Base-by-base conservation (phyloP, 2,113 vertebrate genomes). In the Rhea pennata region DNA sequence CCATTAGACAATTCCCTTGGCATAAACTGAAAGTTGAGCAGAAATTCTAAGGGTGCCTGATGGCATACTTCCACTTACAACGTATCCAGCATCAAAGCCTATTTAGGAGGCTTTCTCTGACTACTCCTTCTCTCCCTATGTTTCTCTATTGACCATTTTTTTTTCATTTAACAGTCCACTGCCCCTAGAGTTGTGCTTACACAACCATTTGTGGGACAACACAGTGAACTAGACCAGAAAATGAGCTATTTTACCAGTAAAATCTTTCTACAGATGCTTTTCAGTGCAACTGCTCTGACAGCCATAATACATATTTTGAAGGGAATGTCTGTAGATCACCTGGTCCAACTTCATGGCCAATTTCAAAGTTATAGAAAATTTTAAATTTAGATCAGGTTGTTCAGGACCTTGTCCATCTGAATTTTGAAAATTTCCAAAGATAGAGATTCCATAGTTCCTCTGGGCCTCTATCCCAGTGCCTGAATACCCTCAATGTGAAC, bases 171-270 rank as follows among this genome's bases (percentile, higher is more conserved):
- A 50, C 39, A 48, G 9, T 56, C 76, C 77, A 69, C 58, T 62
- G 44, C 9, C 50, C 6, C 39, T 64, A 62, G 10, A 44, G 23
- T 39, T 72, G 14, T 72, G 48, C 9, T 94, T 42, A 50, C 8
- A 19, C 20, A 70, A 58, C 31, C 42, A 26, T 66, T 84, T 70
- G n/a, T 62, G 50, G 33, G 36, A 46, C 21, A 12, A 36, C 13
- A 27, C 0, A 4, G 22, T 23, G 6, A 84, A 54, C 21, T 7
- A 75, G 29, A 50, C 0, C 0, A 1, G 8, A 6, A 67, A 17
- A 58, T 58, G 56, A 58, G 27, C 27, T 58, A 58, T 31, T 58
- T 31, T 9, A 31, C 27, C 84, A 81, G 40, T 33, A 56, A 91
- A 79, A n/a, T 33, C 23, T 74, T 84, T 40, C 51, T 44, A 33